Percentiles rank a stretch among this genome's conserved stretches.
Conservation (phyloP, 35 echinoderm and acorn worm genomes). For the Stichopus chloronotus region DNA sequence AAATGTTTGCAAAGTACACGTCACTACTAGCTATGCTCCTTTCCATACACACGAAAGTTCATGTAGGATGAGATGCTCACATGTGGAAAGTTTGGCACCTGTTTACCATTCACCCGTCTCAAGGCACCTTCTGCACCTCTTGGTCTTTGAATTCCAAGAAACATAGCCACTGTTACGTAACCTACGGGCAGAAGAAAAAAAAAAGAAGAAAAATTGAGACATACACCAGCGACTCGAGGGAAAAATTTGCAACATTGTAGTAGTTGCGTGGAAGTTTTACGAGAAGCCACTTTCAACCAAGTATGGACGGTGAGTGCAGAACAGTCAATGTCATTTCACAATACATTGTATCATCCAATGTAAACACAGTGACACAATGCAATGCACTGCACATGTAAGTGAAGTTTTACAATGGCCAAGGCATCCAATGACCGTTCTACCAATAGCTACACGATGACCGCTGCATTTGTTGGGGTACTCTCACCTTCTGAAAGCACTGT, state of each 20-base stretch:
- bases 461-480: too few species aligned
- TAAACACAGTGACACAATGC: neutral
- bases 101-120: slow-evolving; percentile 15
- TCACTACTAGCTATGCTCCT: too few species aligned
- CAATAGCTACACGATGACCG: too few species aligned
- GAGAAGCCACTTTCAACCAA: neutral
- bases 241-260: neutral
- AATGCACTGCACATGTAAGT: too few species aligned
- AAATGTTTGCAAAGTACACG: too few species aligned
- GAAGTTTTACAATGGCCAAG: too few species aligned
- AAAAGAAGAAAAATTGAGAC: neutral
- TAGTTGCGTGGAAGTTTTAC: neutral
- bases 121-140: slow-evolving; percentile 14
- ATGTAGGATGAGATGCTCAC: slow-evolving; percentile 4
- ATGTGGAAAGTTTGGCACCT: slow-evolving; percentile 28
- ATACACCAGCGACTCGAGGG: neutral
- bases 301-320: neutral
- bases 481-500: too few species aligned
- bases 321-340: neutral
- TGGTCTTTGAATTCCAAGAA: slow-evolving; percentile 39
- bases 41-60: too few species aligned
- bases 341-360: neutral
- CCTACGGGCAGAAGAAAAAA: neutral
- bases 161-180: neutral
- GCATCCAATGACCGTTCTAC: too few species aligned